phyloP scores from a whole-genome alignment of 2,888 invertebrate genomes.

The Eugnorisma glareosa region DNA sequence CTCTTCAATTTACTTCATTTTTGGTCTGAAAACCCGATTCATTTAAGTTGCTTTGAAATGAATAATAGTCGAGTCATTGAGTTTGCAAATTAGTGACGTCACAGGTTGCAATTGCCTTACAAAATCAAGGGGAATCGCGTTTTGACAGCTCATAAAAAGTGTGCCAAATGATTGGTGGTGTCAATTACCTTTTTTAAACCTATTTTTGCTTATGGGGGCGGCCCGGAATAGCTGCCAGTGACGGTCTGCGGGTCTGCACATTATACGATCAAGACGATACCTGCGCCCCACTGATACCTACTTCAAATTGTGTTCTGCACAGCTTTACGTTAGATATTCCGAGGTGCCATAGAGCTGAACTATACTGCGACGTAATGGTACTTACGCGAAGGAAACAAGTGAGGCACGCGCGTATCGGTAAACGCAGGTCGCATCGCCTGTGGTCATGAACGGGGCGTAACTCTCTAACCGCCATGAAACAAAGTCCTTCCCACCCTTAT shows the following conservation, averaged over 20 bases:
- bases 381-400: no score
- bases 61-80: not conserved
- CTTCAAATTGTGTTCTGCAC: no score
- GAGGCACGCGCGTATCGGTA: not conserved
- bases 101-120: not conserved
- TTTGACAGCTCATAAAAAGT: not conserved
- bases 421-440: not conserved
- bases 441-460: not conserved
- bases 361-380: no score
- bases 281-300: no score
- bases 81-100: not conserved
- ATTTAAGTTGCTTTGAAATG: not conserved
- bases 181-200: no score
- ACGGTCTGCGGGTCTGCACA: no score
- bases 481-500: slow-evolving; percentile 4
- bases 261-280: no score
- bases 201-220: no score
- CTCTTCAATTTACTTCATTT: not conserved
- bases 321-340: no score
- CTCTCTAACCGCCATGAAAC: not conserved
- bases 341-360: no score
- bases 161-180: no score
- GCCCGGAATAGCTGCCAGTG: no score
- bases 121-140: not conserved
- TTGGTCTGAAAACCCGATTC: not conserved